Percentiles rank a stretch among this genome's conserved stretches.
These are phyloP conservation scores for Uloborus diversus DNA, from an alignment of 1,140 invertebrate genomes.

Conservation along the genomic window DNA sequence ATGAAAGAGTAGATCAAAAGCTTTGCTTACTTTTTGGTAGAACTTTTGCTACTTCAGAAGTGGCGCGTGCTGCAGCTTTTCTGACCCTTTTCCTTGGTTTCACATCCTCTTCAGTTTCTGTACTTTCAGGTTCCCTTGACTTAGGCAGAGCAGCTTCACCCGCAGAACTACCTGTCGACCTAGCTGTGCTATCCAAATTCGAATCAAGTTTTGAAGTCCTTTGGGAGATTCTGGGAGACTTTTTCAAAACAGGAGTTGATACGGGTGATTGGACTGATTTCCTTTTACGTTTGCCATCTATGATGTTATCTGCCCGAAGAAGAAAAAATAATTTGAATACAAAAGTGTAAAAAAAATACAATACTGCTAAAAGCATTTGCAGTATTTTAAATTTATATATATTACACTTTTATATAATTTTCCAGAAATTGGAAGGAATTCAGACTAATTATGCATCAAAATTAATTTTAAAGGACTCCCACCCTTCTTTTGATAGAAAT, in stretches of 20 bases:
- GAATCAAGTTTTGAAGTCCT: conserved; percentile 28
- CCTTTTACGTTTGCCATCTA: conserved; percentile 36
- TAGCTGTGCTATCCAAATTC: conserved; percentile 17
- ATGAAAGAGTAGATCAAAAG: neutral
- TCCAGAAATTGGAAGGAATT: too few species aligned
- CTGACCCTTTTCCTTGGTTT: neutral
- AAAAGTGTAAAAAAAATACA: too few species aligned
- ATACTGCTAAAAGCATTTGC: too few species aligned
- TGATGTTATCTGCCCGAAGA: conserved; percentile 23
- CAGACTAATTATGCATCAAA: too few species aligned
- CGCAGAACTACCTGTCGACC: neutral
- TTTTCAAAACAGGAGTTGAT: neutral
- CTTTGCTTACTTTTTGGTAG: neutral
- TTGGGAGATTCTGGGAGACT: neutral
- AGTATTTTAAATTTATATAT: too few species aligned
- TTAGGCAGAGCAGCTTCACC: too few species aligned
- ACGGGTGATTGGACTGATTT: conserved; percentile 35
- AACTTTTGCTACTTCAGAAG: neutral
- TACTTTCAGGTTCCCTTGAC: neutral
- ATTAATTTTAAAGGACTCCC: too few species aligned
- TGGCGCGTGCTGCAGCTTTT: conserved; percentile 4
- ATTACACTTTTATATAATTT: too few species aligned
- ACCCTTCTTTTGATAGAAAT: too few species aligned
- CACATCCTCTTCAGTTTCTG: conserved; percentile 1
- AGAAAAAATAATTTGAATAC: neutral